Base-by-base conservation (phyloP, 2,888 invertebrate species). In the Cerceris rybyensis region DNA sequence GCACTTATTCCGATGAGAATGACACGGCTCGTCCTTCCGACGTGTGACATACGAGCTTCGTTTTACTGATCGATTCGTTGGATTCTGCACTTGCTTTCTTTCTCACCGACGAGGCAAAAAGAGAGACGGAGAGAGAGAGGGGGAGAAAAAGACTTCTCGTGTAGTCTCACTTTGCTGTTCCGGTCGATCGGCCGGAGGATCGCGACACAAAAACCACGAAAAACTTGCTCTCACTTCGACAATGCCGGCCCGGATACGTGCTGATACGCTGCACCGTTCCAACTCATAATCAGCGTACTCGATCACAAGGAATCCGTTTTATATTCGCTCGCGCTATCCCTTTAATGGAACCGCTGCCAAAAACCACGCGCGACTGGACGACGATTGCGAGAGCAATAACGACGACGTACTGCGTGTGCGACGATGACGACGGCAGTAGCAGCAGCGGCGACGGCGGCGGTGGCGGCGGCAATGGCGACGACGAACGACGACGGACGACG, bases 391-490 rank as follows among this genome's bases (percentile, higher is more conserved):
- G 70, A 64, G 75, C 83, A 80, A 75, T 74, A 74, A 67, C 88
- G 87, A 82, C 87, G 86, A 81, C 83, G 85, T 85, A 83, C 85
- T 87, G 87, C 88, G 88, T 87, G 88, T 85, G 71, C 73, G 70
- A 77, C 80, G 81, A 80, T 77, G 80, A 78, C 78, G 78, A 68
- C 78, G 68, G 72, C 71, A 74, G 74, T 76, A 84, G 73, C 71
- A 74, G 75, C 55, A 57, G 70, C 69, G 57, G 63, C 81, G 65
- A 50, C 73, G 63, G 70, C 65, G 57, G 72, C 74, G 60, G 75
- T 60, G 69, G 73, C 69, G 57, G 72, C 73, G 55, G 84, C 75
- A 74, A 74, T 82, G 83, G 78, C 77, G 81, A 81, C 81, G 81
- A 65, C 80, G 84, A 75, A 75, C 75, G 82, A 74, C 84, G 76